Base-by-base conservation (phyloP, 2,797 vertebrate species). In the Myiothlypis coronata region DNA sequence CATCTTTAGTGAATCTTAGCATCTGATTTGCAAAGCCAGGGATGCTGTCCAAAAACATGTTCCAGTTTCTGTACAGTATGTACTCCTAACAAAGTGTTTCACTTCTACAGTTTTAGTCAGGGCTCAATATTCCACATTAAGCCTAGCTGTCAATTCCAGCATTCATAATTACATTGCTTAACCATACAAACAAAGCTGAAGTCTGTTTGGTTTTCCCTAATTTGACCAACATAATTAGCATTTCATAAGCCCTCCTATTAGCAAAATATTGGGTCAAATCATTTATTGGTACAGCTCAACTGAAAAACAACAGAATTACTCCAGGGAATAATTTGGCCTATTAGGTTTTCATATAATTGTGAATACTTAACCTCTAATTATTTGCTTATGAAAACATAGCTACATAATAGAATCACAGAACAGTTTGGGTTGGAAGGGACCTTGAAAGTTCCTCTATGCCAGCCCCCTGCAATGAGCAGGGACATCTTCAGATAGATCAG, bases 31-130 rank as follows among this genome's bases (percentile, higher is more conserved):
- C 93, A 96, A 90, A 94, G 91, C 83, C 87, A 94, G 90, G 94
- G 89, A 96, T 68, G 83, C 87, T 43, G 52, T 96, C 96, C 96
- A 97, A 97, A 97, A 97, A 95, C 94, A 94, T 96, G 96, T 96
- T 97, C 94, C 80, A 89, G 93, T 76, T 94, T 96, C 89, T 1
- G 91, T 94, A 97, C 96, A 94, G 77, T 94, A 94, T 94, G 96
- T 96, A 94, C 96, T 97, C 95, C 83, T 80, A 95, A 94, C 91
- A 84, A 92, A 97, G 83, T 75, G 80, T 67, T 93, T 96, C 94
- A 83, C 85, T 95, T 89, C 90, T 1, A 83, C 85, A 83, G 93
- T 96, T 96, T 95, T 74, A 95, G 80, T 93, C 83, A 89, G 74
- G 84, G 70, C 85, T 90, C 74, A 68, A 67, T 82, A 95, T 93